Evolutionary conservation across 2,888 invertebrate species (phyloP).

Genomic region (Thymelicus lineola): DNA sequence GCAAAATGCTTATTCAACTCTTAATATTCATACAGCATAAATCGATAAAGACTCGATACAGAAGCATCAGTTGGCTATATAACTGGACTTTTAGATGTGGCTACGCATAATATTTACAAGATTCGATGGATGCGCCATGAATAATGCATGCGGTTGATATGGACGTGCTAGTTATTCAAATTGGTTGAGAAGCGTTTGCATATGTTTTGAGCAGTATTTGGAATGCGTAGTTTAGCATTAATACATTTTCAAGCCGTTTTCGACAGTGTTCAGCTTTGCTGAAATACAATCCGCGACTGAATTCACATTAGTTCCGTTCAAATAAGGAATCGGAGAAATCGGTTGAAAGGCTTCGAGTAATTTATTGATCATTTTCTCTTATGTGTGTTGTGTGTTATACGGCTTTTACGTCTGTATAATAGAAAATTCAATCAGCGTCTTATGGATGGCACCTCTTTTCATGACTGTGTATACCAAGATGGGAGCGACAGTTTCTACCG

Average conservation of each 20-base stretch:
- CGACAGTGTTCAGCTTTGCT: background rate
- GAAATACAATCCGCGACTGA: background rate
- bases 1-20: background rate
- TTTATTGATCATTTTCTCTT: no score
- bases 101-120: slow-evolving; percentile 28
- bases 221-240: slow-evolving; percentile 4
- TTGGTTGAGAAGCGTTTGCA: slow-evolving; percentile 18
- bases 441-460: no score
- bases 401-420: no score
- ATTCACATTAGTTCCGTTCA: background rate
- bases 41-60: background rate
- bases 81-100: slow-evolving; percentile 12
- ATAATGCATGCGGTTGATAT: slow-evolving; percentile 24
- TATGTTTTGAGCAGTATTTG: slow-evolving; percentile 11
- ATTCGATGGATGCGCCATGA: slow-evolving; percentile 22
- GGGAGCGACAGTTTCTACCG: no score
- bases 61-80: slow-evolving; percentile 8
- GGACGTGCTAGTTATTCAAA: slow-evolving; percentile 23
- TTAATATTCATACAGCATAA: background rate
- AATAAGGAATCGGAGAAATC: background rate
- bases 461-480: no score
- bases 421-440: no score
- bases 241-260: slow-evolving; percentile 5
- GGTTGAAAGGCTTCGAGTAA: no score
- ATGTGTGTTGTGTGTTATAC: no score